Evolutionary conservation across 2,797 vertebrate species (phyloP), one percentile per base, ranked within the genome.

Genomic region (Coregonus suidteri): DNA sequence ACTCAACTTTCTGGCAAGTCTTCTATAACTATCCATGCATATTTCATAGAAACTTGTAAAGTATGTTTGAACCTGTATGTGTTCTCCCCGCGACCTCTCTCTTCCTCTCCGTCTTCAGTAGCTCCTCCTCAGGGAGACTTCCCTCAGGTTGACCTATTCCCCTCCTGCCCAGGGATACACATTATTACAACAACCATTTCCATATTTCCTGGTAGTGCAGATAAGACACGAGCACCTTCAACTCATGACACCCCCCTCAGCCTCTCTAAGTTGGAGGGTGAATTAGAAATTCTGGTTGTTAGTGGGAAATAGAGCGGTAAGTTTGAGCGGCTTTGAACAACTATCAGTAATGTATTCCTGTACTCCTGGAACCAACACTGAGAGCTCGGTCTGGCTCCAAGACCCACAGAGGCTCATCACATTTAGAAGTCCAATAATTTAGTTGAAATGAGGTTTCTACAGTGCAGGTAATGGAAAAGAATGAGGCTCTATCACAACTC

Each of bases 381-480:
- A 20, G 7, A n/a, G 56, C 18, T 62, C 53, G 1, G 53, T 56
- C 6, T 56, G 5, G 53, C 1, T 56, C 53, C 16, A 6, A 7
- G 6, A n/a, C 6, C 18, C n/a, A 62, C 56, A n/a, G 56, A 62
- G 56, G 1, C 56, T 62, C 56, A 62, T 62, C 6, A 0, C 56
- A 62, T 62, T 62, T 62, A 62, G 7, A 62, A 20, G 56, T 62
- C 6, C 18, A n/a, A 62, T 7, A 20, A n/a, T 62, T 62, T 62
- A 62, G 15, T 62, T 62, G 20, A n/a, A 20, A 62, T 62, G 6
- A 62, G n/a, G 56, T 62, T 62, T 62, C 56, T 62, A 62, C 56
- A 62, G 56, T 62, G 56, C 56, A 62, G 56, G 56, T 62, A 62
- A 62, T 62, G n/a, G 18, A 62, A 62, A n/a, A n/a, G n/a, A 62